Base-by-base conservation (phyloP, 2,888 invertebrate species). In the Chrysolina oricalcia region DNA sequence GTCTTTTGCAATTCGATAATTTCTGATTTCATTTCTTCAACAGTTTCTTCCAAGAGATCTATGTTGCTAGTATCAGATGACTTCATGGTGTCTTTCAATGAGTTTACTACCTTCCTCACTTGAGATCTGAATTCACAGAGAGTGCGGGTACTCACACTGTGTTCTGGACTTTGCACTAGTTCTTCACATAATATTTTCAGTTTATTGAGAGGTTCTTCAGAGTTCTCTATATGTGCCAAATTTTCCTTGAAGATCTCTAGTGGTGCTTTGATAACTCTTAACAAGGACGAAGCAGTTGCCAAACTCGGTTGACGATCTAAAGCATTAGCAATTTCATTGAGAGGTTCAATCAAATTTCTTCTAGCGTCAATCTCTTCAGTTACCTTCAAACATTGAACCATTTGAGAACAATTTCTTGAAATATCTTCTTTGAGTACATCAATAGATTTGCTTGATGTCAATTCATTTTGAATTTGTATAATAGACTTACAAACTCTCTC, bases 401-500 rank as follows among this genome's bases (percentile, higher is more conserved):
- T 13, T 17, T 4, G 19, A 70, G 70, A 72, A 56, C 78, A 78
- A 48, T 78, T 70, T 0, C 73, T 68, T 11, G 62, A 21, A 19
- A 86, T 78, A 63, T 77, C 73, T 17, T 79, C 75, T 62, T 78
- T 46, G 46, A 75, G 73, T n/a, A 74, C 80, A 8, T 78, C 76
- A 8, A 86, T 19, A 48, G 75, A 67, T 35, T 75, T 76, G 73
- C 83, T 82, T 50, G 75, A 80, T n/a, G 79, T 79, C 27, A 85
- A 71, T 67, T 82, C 81, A 72, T 81, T 83, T 77, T 88, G 85
- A 17, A 88, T 85, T 62, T 80, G 84, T 23, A 88, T 86, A 17
- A 89, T 85, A 4, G 83, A 82, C 77, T 87, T 88, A 11, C 84
- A 85, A 13, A 88, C 79, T 56, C 83, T 81, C 79, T 89, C 88